Base-by-base conservation (phyloP, 1,140 invertebrate species). In the Mesaphorura yosii region DNA sequence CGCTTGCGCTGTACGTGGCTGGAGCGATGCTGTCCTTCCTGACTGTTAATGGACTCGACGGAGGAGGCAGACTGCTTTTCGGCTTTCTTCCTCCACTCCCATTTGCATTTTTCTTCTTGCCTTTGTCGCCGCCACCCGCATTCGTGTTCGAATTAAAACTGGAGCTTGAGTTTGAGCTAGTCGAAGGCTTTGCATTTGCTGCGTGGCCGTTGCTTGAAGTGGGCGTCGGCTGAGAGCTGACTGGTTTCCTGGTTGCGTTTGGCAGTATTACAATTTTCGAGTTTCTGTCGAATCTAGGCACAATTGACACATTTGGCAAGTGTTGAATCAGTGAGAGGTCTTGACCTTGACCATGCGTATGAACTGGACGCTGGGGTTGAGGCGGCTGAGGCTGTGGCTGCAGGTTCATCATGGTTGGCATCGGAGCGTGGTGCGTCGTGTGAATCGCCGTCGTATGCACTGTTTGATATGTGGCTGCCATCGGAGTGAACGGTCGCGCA, bases 281-380 rank as follows among this genome's bases (percentile, higher is more conserved):
- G 48, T 45, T 58, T 34, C 61, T 37, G 41, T 63, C 57, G 48
- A 63, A 63, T 19, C 46, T 53, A 34, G 61, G 61, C 15, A 63
- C 61, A 34, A 63, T 63, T 12, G 61, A 63, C 0, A 59, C 53
- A 50, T 59, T 63, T 31, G 61, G 61, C 34, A 63, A 47, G 34
- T 45, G 55, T 26, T 57, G 49, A 25, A 63, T 39, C 26, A 63
- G 53, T 20, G 61, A 59, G 22, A 48, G 28, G 6, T 31, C 28
- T 10, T 48, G 46, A 34, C 31, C 31, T 10, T 34, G 31, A 34
- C 31, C 31, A 34, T 34, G 31, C 10, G 31, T 10, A 10, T 34
- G 31, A 10, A n/a, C n/a, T 10, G n/a, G n/a, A 10, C 31, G 10
- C n/a, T 10, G 10, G n/a, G 31, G n/a, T 34, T 34, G 31, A 34